Conservation (phyloP, 2,113 vertebrate genomes). For the Seriola quinqueradiata region DNA sequence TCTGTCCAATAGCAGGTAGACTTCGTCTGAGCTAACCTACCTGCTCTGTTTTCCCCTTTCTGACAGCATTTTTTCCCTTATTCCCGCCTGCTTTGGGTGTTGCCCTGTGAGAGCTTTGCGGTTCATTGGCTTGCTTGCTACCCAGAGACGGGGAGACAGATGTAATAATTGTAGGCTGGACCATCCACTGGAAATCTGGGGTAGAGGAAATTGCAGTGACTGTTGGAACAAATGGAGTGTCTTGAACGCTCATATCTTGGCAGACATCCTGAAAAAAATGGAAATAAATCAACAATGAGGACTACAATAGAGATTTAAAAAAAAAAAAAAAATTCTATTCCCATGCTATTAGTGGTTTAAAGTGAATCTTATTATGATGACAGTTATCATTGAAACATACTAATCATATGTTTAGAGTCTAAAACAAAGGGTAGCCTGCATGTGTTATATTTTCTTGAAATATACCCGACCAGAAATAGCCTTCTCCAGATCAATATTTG, state of each 20-base stretch:
- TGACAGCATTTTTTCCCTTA: slow-evolving; percentile 89
- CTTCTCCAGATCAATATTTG: slow-evolving; percentile 86
- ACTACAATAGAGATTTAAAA: not conserved
- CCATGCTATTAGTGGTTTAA: not conserved
- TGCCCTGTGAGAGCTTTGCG: slow-evolving; percentile 78
- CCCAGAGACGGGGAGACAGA: slow-evolving; percentile 90
- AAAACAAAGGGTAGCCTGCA: slow-evolving; percentile 31
- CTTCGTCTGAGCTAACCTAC: slow-evolving; percentile 79
- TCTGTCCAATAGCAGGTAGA: slow-evolving; percentile 62
- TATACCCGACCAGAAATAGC: slow-evolving; percentile 84
- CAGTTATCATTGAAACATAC: not conserved
- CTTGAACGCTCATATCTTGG: slow-evolving; percentile 84
- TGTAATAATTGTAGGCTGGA: slow-evolving; percentile 92
- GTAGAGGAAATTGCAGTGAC: slow-evolving; percentile 94
- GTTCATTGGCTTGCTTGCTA: slow-evolving; percentile 88
- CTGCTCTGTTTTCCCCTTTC: slow-evolving; percentile 94
- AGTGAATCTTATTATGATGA: not conserved
- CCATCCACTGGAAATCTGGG: slow-evolving; percentile 95
- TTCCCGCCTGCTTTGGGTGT: slow-evolving; percentile 85
- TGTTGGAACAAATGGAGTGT: slow-evolving; percentile 90
- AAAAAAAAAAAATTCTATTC: not conserved
- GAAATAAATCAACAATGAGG: slow-evolving; percentile 24
- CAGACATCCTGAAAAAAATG: slow-evolving; percentile 87
- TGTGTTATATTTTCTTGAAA: slow-evolving; percentile 71
- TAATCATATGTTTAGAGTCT: slow-evolving; percentile 9